Base-by-base conservation (phyloP, 1,140 invertebrate genomes). In the Battus philenor region DNA sequence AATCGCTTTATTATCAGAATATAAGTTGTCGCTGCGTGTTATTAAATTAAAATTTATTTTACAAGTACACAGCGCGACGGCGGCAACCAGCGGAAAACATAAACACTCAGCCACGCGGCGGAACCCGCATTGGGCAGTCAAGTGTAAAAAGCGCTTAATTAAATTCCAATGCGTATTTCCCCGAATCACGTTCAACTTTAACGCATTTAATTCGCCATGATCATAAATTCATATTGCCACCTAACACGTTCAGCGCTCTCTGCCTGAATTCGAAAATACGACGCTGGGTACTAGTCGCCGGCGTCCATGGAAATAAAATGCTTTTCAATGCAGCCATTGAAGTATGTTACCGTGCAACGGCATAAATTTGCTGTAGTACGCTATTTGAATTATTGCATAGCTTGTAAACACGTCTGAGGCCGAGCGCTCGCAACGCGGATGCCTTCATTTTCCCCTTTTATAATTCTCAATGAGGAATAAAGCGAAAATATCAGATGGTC, bases 311-410 rank as follows among this genome's bases (percentile, higher is more conserved):
- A 81, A 75, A 80, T 83, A 79, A 83, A 83, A 83, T 77, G 60
- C 65, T 78, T 75, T 78, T 70, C 61, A 71, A 77, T 79, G 69
- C 76, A 78, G 65, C 69, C 62, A 71, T 78, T 81, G 62, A 79
- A 83, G 75, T 79, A 64, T 73, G 70, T 78, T 73, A 65, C 67
- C 66, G 73, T 78, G 77, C 63, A 65, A 57, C 63, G 62, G 75
- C 66, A 79, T 79, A 79, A 79, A 79, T 79, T 80, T 78, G 62
- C 64, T 68, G 61, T 74, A 75, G 57, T 65, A 74, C 59, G 66
- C 58, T 67, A 68, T 81, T 84, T 78, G 77, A 84, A 81, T 81
- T 81, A 80, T 77, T 70, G 67, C 75, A 80, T 75, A 78, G 76
- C 67, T 76, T 83, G 79, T 83, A 81, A 81, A 81, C 77, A 79